phyloP scores from a whole-genome alignment of 2,113 vertebrate genomes.

The Channa argus region DNA sequence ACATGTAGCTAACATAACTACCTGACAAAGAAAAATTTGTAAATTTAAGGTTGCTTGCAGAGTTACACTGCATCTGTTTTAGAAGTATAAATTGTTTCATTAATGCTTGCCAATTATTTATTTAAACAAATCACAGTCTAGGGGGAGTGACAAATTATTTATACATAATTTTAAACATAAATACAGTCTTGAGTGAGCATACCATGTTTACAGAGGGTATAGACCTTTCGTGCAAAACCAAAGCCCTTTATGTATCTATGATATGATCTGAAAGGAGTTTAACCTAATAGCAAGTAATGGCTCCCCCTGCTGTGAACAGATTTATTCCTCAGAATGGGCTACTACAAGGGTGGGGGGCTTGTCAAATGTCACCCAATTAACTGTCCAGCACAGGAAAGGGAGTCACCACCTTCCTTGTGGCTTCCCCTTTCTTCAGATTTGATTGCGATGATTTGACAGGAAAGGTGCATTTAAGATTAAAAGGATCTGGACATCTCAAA shows the following conservation, averaged over 20 bases:
- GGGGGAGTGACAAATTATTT: too few relatives aligned
- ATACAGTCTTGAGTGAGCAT: too few relatives aligned
- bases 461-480: not conserved
- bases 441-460: constrained; percentile 3
- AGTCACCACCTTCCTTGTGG: constrained; percentile 22
- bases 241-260: constrained; percentile 6
- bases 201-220: not conserved
- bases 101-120: not conserved
- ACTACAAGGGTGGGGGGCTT: constrained; percentile 19
- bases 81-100: not conserved
- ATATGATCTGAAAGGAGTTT: constrained; percentile 19
- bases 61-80: not conserved
- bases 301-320: constrained; percentile 73
- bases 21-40: not conserved
- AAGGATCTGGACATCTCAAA: constrained; percentile 2
- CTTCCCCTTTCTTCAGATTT: constrained; percentile 1
- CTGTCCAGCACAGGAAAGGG: constrained; percentile 26
- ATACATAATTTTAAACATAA: too few relatives aligned
- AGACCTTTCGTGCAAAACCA: constrained; percentile 4
- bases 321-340: constrained; percentile 47
- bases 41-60: not conserved
- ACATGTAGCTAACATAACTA: constrained; percentile 18
- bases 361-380: constrained; percentile 31
- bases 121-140: not conserved
- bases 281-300: constrained; percentile 61